Base-by-base conservation (phyloP, 2,797 vertebrate genomes). In the Lutjanus campechanus region DNA sequence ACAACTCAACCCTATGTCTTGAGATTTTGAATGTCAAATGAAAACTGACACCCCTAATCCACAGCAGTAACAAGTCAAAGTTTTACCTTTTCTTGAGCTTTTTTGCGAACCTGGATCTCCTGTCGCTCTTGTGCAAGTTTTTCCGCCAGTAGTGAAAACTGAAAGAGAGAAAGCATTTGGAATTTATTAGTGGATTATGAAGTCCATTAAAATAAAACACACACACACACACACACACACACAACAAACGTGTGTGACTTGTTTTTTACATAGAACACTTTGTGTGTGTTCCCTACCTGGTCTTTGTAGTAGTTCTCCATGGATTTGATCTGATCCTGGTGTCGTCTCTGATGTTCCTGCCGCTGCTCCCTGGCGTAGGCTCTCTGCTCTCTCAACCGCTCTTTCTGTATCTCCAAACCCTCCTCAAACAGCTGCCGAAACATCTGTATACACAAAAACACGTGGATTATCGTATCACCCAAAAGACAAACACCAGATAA, bases 231-330 rank as follows among this genome's bases (percentile, higher is more conserved):
- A n/a, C n/a, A n/a, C n/a, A n/a, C n/a, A n/a, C n/a, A 78, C 41
- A 4, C 41, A n/a, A 6, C 0, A 44, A 55, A 53, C 59, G 2
- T 67, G 60, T 25, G 11, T 11, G 7, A 20, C 11, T 7, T 68
- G 36, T 11, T 29, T 46, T 12, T 13, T 22, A 11, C 0, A 36
- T 13, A 44, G 5, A 0, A 20, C 11, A 25, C 11, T 25, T 58
- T 59, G 15, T 46, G 25, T 43, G 59, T 20, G 36, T 44, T 36
- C 29, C 82, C 47, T 90, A 99, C 98, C 96, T 99, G 97, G 89
- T 98, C 97, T 92, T 95, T 98, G 86, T 99, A 99, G 85, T 98
- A 99, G 94, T 98, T 98, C 92, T 99, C 98, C 97, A 99, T 95
- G 0, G 98, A 97, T 70, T 96, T 92, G 70, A 99, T 87, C 84